These are phyloP conservation scores for Laterallus jamaicensis DNA, from an alignment of 2,113 vertebrate genomes.

Conservation along the genomic window DNA sequence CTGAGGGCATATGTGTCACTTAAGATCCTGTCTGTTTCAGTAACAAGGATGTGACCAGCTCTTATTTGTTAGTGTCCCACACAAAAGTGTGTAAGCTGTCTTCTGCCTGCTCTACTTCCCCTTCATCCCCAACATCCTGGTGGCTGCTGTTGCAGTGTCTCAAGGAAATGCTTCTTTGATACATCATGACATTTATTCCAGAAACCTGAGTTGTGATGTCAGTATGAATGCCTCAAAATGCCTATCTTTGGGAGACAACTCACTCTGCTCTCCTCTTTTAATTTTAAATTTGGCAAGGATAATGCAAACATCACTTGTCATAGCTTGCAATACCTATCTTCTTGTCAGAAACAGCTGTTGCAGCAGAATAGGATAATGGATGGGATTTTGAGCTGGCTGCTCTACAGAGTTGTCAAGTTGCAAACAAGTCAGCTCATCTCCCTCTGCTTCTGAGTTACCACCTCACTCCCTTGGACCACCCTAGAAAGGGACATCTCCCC, in stretches of 20 bases:
- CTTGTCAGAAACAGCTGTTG: neutral
- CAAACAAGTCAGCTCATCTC: neutral
- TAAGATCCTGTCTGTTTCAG: neutral
- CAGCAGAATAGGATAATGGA: neutral
- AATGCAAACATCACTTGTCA: neutral
- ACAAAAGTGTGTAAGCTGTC: neutral
- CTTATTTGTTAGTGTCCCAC: neutral
- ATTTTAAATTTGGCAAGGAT: neutral
- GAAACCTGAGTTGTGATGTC: neutral
- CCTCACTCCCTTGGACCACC: neutral
- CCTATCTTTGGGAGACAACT: neutral
- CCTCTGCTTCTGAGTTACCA: neutral
- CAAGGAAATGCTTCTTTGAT: neutral
- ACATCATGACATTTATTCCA: neutral
- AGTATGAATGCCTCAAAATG: neutral
- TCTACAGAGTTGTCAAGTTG: neutral
- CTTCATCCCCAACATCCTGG: neutral
- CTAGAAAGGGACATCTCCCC: neutral
- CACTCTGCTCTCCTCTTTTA: neutral
- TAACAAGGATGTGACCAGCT: neutral
- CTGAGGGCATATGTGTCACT: neutral
- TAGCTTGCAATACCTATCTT: neutral
- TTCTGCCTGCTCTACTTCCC: neutral
- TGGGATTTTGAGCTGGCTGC: neutral
- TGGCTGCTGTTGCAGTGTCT: neutral